These are phyloP conservation scores for Aphelenchoides fujianensis DNA, from an alignment of 1,140 invertebrate species.

Conservation along the genomic window DNA sequence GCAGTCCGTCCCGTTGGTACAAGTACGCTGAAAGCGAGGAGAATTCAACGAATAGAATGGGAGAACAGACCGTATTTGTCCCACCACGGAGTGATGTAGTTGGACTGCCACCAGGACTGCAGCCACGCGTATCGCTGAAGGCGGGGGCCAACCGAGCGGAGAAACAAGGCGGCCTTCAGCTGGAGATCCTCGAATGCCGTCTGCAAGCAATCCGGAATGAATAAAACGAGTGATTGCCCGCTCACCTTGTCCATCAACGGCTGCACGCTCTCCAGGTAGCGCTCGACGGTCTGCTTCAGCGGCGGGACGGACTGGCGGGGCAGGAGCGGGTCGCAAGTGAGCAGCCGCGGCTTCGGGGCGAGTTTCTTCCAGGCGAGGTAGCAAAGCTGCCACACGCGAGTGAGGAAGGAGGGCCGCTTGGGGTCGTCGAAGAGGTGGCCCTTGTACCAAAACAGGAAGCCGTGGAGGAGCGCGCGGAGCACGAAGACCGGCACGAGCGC, in stretches of 20 bases:
- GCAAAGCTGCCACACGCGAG: background rate
- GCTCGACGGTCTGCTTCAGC: background rate
- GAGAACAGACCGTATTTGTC: background rate
- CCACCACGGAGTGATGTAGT: constrained; percentile 10
- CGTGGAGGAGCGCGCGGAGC: background rate
- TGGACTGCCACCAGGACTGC: background rate
- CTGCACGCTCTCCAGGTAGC: background rate
- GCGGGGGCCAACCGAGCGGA: background rate
- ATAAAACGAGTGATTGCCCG: background rate
- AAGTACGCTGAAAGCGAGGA: no score
- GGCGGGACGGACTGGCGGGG: background rate
- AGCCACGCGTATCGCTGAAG: constrained; percentile 11
- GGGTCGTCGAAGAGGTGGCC: background rate
- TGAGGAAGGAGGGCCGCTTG: background rate
- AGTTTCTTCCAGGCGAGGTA: background rate
- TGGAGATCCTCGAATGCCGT: background rate
- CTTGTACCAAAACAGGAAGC: constrained; percentile 3
- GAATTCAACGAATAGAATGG: no score
- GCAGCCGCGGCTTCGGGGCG: background rate
- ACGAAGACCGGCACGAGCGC: background rate
- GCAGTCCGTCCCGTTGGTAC: background rate
- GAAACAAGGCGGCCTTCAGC: background rate
- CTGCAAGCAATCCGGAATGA: no score
- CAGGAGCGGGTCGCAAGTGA: background rate
- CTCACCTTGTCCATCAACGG: background rate